Percentiles rank a stretch among this genome's conserved stretches.
Conservation (phyloP, 2,888 invertebrate genomes). For the Zaprionus lineosus region DNA sequence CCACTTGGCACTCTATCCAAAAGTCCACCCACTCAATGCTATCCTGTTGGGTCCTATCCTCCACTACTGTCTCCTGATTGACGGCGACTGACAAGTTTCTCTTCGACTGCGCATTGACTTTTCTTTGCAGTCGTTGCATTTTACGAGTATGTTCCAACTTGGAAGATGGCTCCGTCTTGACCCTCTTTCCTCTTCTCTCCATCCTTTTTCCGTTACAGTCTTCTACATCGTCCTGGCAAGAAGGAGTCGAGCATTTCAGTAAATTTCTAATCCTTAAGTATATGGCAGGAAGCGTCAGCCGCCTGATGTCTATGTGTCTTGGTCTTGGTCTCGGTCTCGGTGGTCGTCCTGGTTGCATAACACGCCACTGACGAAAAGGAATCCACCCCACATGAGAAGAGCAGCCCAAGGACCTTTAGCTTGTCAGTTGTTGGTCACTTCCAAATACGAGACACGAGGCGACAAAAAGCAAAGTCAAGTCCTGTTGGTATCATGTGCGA, state of each 20-base stretch:
- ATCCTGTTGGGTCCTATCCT: constrained; percentile 71
- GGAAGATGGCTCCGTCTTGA: constrained; percentile 30
- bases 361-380: constrained; percentile 20
- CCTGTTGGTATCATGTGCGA: constrained; percentile 74
- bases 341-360: constrained; percentile 57
- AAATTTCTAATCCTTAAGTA: constrained; percentile 79
- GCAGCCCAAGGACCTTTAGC: constrained; percentile 19
- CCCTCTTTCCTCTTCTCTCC: too few relatives aligned
- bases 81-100: constrained; percentile 79
- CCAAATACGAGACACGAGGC: constrained; percentile 35
- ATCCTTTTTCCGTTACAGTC: too few relatives aligned
- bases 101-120: constrained; percentile 77
- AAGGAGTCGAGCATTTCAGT: constrained; percentile 69
- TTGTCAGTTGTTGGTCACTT: constrained; percentile 67
- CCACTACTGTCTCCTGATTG: constrained; percentile 66
- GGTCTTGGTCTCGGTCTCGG: background rate
- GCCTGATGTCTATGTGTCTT: constrained; percentile 50
- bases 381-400: background rate
- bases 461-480: constrained; percentile 42
- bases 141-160: constrained; percentile 72
- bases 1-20: constrained; percentile 1
- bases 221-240: constrained; percentile 7
- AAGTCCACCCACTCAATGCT: constrained; percentile 55
- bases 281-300: constrained; percentile 73
- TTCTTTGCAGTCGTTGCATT: constrained; percentile 73